Evolutionary conservation across 1,140 invertebrate genomes (phyloP).

Genomic region (Lysiphlebus fabarum): DNA sequence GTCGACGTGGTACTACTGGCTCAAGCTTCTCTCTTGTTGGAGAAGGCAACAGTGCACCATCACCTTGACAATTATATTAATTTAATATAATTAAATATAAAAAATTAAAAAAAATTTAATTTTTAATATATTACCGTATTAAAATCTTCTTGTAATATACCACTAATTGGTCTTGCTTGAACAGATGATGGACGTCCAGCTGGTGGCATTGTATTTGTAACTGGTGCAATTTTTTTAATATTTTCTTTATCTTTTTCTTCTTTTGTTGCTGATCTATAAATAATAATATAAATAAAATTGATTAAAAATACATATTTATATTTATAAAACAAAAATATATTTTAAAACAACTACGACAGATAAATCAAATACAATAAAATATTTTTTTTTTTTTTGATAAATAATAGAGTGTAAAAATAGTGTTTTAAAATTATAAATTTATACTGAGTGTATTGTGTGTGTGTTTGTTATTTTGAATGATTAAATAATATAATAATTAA

Average conservation of each 20-base stretch:
- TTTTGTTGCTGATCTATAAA: constrained; percentile 69
- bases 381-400: not conserved
- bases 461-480: constrained; percentile 6
- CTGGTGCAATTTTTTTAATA: constrained; percentile 64
- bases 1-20: constrained; percentile 65
- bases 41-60: constrained; percentile 63
- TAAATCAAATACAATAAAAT: constrained; percentile 13
- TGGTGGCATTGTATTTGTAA: constrained; percentile 36
- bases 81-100: too few species aligned
- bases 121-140: too few species aligned
- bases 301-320: constrained; percentile 3
- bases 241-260: constrained; percentile 85
- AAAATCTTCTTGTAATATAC: constrained; percentile 43
- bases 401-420: not conserved
- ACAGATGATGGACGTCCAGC: constrained; percentile 51
- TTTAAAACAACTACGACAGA: constrained; percentile 34
- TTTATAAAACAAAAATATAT: constrained; percentile 10
- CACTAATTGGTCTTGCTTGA: constrained; percentile 47
- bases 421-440: too few species aligned
- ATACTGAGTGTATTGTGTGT: not conserved
- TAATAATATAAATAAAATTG: not conserved
- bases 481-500: too few species aligned
- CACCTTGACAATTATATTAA: constrained; percentile 40
- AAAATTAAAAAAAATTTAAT: constrained; percentile 7
- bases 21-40: constrained; percentile 70